phyloP scores from a whole-genome alignment of 2,113 vertebrate genomes.

The Mustela lutreola region DNA sequence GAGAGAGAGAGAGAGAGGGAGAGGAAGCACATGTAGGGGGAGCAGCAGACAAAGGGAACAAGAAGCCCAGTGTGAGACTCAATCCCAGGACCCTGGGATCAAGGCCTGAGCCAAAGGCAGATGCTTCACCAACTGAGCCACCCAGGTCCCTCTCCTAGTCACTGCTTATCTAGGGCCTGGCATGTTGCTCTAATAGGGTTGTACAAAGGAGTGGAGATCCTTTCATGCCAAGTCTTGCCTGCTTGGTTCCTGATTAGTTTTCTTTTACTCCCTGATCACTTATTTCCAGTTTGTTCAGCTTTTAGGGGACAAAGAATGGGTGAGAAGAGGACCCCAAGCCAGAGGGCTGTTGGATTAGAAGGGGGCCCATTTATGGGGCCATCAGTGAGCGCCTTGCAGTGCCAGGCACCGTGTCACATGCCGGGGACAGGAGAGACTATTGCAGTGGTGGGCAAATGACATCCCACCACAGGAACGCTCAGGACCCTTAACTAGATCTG shows the following conservation, averaged over 20 bases:
- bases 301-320: neutral
- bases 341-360: conserved; percentile 17
- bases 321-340: neutral
- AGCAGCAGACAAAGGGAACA: too few relatives aligned
- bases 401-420: neutral
- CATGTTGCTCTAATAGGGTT: neutral
- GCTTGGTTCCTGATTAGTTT: neutral
- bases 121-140: too few relatives aligned
- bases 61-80: too few relatives aligned
- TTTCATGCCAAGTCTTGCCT: neutral
- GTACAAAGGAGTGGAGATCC: neutral
- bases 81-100: too few relatives aligned
- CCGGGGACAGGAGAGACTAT: neutral
- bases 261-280: conserved; percentile 21
- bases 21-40: too few relatives aligned
- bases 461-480: neutral
- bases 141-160: too few relatives aligned
- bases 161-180: neutral
- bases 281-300: conserved; percentile 34
- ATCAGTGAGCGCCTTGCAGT: neutral
- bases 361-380: neutral
- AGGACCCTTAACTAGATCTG: neutral
- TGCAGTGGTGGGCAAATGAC: conserved; percentile 14
- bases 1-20: too few relatives aligned
- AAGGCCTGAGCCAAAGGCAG: too few relatives aligned